Evolutionary conservation across 2,888 invertebrate genomes (phyloP), one percentile per base, ranked within the genome.

Genomic region (Nesidiocoris tenuis): DNA sequence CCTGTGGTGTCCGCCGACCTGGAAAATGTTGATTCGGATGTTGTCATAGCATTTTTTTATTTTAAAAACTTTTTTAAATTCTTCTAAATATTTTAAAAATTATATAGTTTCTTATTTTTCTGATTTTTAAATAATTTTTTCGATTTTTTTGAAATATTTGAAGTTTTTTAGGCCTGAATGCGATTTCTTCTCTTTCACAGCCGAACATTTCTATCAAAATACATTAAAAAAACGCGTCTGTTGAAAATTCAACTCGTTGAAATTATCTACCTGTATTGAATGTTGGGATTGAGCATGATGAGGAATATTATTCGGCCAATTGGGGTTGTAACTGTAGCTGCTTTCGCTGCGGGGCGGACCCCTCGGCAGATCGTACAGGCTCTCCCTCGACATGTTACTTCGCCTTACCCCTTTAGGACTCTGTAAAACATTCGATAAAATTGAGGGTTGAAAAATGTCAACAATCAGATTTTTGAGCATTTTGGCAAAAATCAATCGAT

Each of bases 221-320:
- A n/a, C n/a, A n/a, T n/a, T n/a, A n/a, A n/a, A n/a, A n/a, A n/a
- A n/a, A n/a, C n/a, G n/a, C n/a, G n/a, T n/a, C n/a, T n/a, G n/a
- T 39, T 39, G 39, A 39, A 39, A 39, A 39, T 39, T 12, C 39
- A 7, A 39, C 5, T 12, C 39, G 39, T n/a, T n/a, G n/a, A 65
- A 24, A 25, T 1, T 39, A 65, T n/a, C n/a, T n/a, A 78, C 77
- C 76, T 77, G 77, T 59, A 78, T 76, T 1, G 77, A 78, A 24
- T 77, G 79, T 21, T 79, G 77, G n/a, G 78, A 78, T 17, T 77
- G 59, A 17, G 77, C 76, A 61, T 77, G 78, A 24, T 79, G 76
- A 17, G 75, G 77, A n/a, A 56, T 70, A 39, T 75, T 67, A 61
- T 68, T 61, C 12, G 74, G 74, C 76, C 77, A 77, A n/a, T 74